These are phyloP conservation scores for Herminia tarsipennalis DNA, from an alignment of 2,888 invertebrate genomes.

Conservation along the genomic window DNA sequence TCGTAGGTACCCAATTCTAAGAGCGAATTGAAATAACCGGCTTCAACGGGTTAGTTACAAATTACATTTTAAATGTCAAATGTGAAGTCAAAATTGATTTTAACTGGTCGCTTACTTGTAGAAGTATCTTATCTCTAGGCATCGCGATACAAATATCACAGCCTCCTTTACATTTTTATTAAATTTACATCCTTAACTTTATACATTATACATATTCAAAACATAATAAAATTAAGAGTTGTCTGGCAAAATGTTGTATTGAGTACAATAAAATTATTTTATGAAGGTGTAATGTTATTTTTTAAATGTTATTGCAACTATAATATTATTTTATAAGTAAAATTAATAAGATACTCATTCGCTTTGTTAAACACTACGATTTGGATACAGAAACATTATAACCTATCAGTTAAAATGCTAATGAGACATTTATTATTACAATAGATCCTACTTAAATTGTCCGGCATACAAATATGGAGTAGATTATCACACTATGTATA, in stretches of 20 bases:
- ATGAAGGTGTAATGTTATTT: not conserved
- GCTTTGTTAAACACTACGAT: too few species aligned
- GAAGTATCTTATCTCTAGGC: too few species aligned
- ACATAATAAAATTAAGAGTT: not conserved
- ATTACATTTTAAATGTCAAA: too few species aligned
- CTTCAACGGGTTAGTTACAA: too few species aligned
- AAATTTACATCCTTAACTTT: too few species aligned
- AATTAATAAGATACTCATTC: too few species aligned
- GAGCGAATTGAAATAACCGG: too few species aligned
- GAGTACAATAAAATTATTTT: not conserved
- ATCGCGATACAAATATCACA: too few species aligned
- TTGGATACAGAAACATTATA: conserved; percentile 12
- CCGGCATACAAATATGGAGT: conserved; percentile 26
- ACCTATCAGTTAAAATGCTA: conserved; percentile 20
- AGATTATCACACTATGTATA: conserved; percentile 28
- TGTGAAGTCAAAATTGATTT: too few species aligned
- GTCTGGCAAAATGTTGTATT: not conserved
- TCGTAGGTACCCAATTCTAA: too few species aligned
- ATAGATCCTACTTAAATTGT: conserved; percentile 21
- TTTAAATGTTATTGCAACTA: not conserved
- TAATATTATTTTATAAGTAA: not conserved
- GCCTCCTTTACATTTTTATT: too few species aligned
- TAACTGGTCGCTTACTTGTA: too few species aligned
- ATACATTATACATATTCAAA: not conserved
- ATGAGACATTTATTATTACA: conserved; percentile 25